Base-by-base conservation (phyloP, 2,113 vertebrate genomes). In the Etheostoma spectabile region DNA sequence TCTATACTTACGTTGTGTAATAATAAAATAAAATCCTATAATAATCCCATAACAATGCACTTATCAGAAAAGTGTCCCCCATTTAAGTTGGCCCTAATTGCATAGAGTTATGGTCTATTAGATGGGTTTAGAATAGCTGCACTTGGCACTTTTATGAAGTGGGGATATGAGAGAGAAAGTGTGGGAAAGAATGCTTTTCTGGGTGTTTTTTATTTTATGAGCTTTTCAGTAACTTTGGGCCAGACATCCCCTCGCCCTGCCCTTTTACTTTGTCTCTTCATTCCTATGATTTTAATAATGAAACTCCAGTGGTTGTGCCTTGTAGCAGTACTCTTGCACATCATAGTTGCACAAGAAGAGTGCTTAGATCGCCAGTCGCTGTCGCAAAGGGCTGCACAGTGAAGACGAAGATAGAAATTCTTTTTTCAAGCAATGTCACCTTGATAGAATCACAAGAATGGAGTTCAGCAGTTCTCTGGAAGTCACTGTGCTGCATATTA, bases 251-350 rank as follows among this genome's bases (percentile, higher is more conserved):
- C 18, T 42, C 12, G 55, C 62, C 72, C 56, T 80, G 67, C 67
- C 72, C 79, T 86, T 84, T 81, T 79, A 74, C 78, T 60, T 42
- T 62, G 38, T 79, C 62, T 88, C 13, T 77, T 82, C 80, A 59
- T 72, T 75, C 57, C 80, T 79, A 4, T 70, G 87, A 90, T 92
- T 87, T 94, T 79, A 92, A 92, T 92, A 88, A 93, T 93, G 83
- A 86, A 93, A 82, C 57, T 67, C 22, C 30, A 6, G 10, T 83
- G 83, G 91, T 92, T 85, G 38, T 89, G 85, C 89, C 90, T 91
- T 57, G 86, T 57, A 85, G 88, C 85, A 0, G 38, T 66, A 64
- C 68, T 79, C 82, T 64, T 70, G 74, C 80, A 79, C 77, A 79
- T 84, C 74, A 56, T 7, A 83, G 84, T 60, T 42, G 63, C 83